Conservation (phyloP, 2,797 vertebrate genomes). For the Astyanax mexicanus region DNA sequence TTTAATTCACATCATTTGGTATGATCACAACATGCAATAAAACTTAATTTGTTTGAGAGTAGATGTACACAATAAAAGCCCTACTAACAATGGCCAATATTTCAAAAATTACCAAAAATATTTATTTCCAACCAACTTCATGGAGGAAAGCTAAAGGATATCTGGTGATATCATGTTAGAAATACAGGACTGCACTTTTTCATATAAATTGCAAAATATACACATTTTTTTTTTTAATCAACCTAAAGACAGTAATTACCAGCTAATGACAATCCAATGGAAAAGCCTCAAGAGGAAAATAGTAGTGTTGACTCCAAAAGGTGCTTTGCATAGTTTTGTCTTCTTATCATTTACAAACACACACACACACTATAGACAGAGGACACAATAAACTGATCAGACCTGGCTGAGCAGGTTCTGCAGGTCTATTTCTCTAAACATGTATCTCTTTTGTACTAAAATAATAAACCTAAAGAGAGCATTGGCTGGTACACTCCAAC, state of each 20-base stretch:
- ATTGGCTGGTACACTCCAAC: background rate
- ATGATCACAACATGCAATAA: no score
- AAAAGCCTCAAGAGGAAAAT: background rate
- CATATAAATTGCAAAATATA: no score
- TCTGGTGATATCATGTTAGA: no score
- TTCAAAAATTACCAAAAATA: no score
- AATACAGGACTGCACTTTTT: no score
- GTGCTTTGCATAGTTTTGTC: background rate
- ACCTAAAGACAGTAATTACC: background rate
- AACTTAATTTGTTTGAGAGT: no score
- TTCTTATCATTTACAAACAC: conserved; percentile 6
- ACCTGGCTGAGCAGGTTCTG: conserved; percentile 1
- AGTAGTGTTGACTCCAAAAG: background rate
- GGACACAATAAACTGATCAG: background rate
- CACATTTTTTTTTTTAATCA: background rate
- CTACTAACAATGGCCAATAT: no score
- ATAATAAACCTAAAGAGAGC: background rate
- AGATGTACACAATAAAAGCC: no score
- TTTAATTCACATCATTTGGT: background rate
- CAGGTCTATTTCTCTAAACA: background rate
- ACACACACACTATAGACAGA: no score
- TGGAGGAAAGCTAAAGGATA: no score
- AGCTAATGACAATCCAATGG: background rate
- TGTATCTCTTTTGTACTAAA: background rate
- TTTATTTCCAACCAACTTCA: background rate